Percentiles rank a stretch among this genome's conserved stretches.
phyloP scores from a whole-genome alignment of 1,140 invertebrate genomes.

The Musca domestica region DNA sequence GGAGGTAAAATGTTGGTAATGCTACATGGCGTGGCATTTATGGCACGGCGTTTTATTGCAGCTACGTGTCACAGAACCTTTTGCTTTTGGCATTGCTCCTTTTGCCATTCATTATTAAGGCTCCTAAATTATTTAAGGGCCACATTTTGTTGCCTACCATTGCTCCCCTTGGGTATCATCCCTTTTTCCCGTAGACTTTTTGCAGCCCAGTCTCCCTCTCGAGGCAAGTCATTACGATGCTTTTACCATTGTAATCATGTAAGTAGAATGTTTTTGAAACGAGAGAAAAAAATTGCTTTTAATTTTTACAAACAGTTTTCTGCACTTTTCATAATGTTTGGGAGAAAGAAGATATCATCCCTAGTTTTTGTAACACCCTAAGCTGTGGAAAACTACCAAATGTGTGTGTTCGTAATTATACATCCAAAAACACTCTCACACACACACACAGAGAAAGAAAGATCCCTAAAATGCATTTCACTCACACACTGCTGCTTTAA shows the following conservation, averaged over 20 bases:
- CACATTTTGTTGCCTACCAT: neutral
- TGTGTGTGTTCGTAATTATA: too few species aligned
- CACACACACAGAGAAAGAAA: neutral
- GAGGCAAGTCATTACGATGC: neutral
- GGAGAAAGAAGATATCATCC: too few species aligned
- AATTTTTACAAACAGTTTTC: constrained; percentile 11
- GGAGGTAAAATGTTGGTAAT: too few species aligned
- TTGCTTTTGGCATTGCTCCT: too few species aligned
- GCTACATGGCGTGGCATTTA: too few species aligned
- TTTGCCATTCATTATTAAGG: too few species aligned
- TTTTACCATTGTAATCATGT: constrained; percentile 15
- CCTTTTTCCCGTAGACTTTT: neutral
- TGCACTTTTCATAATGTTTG: neutral
- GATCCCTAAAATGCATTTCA: too few species aligned
- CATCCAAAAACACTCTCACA: neutral
- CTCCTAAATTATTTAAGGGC: too few species aligned
- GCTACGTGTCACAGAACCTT: too few species aligned
- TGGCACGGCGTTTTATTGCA: too few species aligned
- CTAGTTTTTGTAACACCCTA: too few species aligned
- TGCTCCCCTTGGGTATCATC: neutral
- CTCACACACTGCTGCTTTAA: neutral
- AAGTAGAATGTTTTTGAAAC: neutral
- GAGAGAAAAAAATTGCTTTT: constrained; percentile 4
- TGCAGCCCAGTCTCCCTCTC: neutral
- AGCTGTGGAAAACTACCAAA: too few species aligned